phyloP scores from a whole-genome alignment of 1,140 invertebrate species.

The Macrocentrus cingulum region DNA sequence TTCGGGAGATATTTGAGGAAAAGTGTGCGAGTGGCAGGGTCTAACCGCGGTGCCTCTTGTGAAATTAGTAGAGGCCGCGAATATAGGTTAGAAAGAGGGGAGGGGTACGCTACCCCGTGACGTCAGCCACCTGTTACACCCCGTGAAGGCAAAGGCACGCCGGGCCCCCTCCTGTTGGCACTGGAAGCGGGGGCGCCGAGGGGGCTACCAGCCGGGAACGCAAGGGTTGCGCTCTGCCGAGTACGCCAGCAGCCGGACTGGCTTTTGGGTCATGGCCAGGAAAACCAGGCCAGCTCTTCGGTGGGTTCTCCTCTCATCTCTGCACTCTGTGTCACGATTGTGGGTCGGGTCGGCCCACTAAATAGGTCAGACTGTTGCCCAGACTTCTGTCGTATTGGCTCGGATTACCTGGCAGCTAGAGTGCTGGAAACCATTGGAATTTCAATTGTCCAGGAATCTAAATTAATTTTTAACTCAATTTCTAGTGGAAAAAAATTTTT shows the following conservation, averaged over 20 bases:
- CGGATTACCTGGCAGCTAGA: no score
- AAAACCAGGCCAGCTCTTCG: conserved; percentile 23
- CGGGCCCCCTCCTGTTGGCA: conserved; percentile 23
- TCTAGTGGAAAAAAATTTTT: no score
- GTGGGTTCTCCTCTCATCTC: background rate
- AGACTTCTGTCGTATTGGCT: background rate
- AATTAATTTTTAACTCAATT: no score
- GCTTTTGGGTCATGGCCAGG: conserved; percentile 27
- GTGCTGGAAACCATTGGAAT: no score
- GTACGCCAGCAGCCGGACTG: conserved; percentile 4
- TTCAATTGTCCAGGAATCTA: no score
- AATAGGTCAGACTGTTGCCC: background rate
- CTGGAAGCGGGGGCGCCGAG: conserved; percentile 31
- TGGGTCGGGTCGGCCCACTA: background rate
- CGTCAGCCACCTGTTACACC: conserved; percentile 57
- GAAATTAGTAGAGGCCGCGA: no score
- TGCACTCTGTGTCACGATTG: background rate
- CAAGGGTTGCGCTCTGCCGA: conserved; percentile 15
- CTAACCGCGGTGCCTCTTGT: no score
- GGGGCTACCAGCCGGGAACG: conserved; percentile 11
- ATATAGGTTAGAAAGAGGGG: conserved; percentile 26
- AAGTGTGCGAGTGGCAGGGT: no score
- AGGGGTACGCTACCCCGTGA: conserved; percentile 32
- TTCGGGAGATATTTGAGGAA: no score
- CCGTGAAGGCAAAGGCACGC: conserved; percentile 13